Evolutionary conservation across 2,113 vertebrate genomes (phyloP), one percentile per base, ranked within the genome.

Genomic region (Lepidothrix coronata): DNA sequence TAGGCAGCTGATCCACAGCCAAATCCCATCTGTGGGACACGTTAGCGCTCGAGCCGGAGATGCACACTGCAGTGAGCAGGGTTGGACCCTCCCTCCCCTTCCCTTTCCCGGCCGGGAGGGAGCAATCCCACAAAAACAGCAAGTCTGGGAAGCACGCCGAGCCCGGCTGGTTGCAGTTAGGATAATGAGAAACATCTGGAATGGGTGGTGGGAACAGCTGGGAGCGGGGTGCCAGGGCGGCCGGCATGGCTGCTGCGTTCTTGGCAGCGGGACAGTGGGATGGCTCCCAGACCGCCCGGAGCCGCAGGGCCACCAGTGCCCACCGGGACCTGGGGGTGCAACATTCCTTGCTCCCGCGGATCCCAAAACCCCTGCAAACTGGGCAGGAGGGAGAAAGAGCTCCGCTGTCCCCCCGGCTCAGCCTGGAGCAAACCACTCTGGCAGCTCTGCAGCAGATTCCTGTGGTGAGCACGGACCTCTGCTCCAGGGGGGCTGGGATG

Each of bases 121-220:
- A 73, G 51, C 63, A 81, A 70, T 70, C 86, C 63, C 85, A 33
- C 48, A 52, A 77, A 91, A 93, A 67, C 70, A 75, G 93, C 76
- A 11, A 94, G 83, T 49, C 96, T 96, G 95, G 97, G 97, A 95
- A 94, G 86, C 49, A 71, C 10, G 89, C 78, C 37, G 77, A 93
- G 88, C 41, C 95, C 52, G 88, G 94, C 96, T 96, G 97, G 91
- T 78, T 46, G 48, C 94, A 74, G 86, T 95, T 63, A 89, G 82
- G 37, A 15, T 89, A 95, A 97, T 84, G 91, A 80, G 87, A 94
- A 98, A 97, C 98, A 98, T 97, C 98, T 98, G 98, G 97, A 91
- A 58, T 66, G 51, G 19, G 15, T 3, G 74, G 91, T 97, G 96
- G 90, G 94, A 97, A 96, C 97, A 97, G 95, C 97, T 98, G 97